Conservation (phyloP, 2,797 vertebrate genomes). For the Hydrolagus colliei region DNA sequence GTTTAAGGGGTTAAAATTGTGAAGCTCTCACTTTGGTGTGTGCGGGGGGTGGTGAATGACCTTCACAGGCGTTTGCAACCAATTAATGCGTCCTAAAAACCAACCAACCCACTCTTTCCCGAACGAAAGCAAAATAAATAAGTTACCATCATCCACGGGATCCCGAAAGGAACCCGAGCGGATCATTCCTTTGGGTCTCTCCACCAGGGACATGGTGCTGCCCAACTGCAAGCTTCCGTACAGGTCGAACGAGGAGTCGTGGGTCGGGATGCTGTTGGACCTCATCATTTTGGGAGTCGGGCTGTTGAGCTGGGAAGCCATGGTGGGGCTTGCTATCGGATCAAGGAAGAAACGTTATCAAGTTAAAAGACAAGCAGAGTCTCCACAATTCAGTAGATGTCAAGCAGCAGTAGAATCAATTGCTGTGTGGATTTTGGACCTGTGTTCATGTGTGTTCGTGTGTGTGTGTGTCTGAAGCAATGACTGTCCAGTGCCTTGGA, state of each 20-base stretch:
- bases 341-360: not conserved
- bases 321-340: constrained; percentile 54
- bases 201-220: constrained; percentile 84
- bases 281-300: constrained; percentile 81
- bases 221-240: constrained; percentile 78
- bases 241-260: constrained; percentile 81
- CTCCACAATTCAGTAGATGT: not conserved
- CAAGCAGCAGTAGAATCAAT: not conserved
- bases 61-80: no score
- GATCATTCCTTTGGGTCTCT: constrained; percentile 86
- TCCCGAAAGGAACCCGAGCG: constrained; percentile 92
- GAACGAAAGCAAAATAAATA: not conserved
- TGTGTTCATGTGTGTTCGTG: not conserved
- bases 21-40: no score
- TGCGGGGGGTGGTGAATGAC: no score
- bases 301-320: constrained; percentile 38
- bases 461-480: no score
- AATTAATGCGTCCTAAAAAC: not conserved
- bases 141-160: constrained; percentile 78
- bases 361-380: not conserved
- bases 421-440: not conserved
- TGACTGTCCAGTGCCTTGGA: no score
- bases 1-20: no score
- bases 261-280: constrained; percentile 94
- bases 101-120: not conserved